These are phyloP conservation scores for Megaceryle maxima DNA, from an alignment of 2,113 vertebrate species.

Conservation along the genomic window DNA sequence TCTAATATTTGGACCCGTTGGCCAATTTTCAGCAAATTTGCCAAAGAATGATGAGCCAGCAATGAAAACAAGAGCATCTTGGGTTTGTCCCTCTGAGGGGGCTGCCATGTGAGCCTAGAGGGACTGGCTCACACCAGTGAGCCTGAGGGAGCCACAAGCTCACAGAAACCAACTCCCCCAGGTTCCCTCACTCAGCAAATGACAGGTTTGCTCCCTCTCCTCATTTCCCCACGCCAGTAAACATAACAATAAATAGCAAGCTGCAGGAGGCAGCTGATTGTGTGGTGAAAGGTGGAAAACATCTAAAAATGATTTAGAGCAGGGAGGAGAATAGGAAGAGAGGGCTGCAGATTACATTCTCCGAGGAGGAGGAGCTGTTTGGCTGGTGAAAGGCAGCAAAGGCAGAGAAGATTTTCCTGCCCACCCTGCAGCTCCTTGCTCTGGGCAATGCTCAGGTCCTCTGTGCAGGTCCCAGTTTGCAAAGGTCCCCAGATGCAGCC, in stretches of 20 bases:
- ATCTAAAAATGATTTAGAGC: constrained; percentile 52
- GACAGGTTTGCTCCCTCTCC: constrained; percentile 24
- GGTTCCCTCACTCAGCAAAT: neutral
- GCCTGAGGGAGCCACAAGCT: neutral
- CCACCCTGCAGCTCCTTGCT: neutral
- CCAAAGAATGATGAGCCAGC: neutral
- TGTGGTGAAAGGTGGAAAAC: constrained; percentile 55
- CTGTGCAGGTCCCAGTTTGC: neutral
- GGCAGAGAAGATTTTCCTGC: neutral
- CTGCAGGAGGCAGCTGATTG: constrained; percentile 53
- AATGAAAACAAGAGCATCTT: neutral
- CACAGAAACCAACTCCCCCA: neutral
- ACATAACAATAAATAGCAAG: constrained; percentile 57
- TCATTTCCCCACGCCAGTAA: neutral
- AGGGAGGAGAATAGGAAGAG: constrained; percentile 1
- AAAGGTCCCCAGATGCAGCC: neutral
- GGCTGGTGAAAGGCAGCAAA: neutral
- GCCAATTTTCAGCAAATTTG: neutral
- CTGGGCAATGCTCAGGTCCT: neutral
- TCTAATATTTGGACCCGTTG: neutral
- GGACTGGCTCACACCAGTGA: neutral
- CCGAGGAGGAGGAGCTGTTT: neutral
- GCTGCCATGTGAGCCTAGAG: accelerated
- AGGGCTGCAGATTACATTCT: neutral
- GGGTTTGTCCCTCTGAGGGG: neutral